Evolutionary conservation across 2,113 vertebrate genomes (phyloP), one percentile per base, ranked within the genome.

Genomic region (Cardinalis cardinalis): DNA sequence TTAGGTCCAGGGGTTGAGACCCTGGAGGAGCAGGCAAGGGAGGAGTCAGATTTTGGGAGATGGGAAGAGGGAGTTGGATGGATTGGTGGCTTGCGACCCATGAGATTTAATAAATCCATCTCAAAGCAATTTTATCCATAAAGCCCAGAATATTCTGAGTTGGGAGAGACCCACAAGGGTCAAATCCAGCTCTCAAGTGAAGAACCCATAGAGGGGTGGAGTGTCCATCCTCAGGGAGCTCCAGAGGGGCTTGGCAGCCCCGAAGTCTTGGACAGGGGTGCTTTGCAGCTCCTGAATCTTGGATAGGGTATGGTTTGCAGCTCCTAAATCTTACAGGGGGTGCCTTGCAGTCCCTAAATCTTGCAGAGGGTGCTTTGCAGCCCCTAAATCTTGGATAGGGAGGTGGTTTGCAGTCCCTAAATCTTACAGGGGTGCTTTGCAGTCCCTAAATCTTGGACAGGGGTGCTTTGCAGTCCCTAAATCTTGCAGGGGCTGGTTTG

Each of bases 71-170:
- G 16, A 6, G 8, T 3, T 40, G 73, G 19, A n/a, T 61, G 49
- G 34, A 5, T 51, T 34, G n/a, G 53, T 52, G 73, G 25, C 56
- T 56, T 5, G 0, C 82, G 87, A 41, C 28, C 60, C 13, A 0
- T 21, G 48, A 48, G 43, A 9, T 74, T 66, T 29, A 23, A 49
- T 6, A 17, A 34, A 52, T 34, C 41, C 20, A 5, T 7, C 53
- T 23, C 36, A 40, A 32, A 56, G 38, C 13, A 31, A 18, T 76
- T 88, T 70, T 38, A 48, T 14, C 8, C 5, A 18, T 7, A 51
- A 87, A 79, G 73, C 34, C 69, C 0, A 0, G 29, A 20, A 41
- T 74, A 34, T 49, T 74, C 41, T 2, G 43, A 24, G 31, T 0
- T 65, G 31, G 51, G 34, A 65, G 60, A 63, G 60, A 65, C 43